A percentile compares a stretch with the other conserved stretches of the same genome.
These are phyloP conservation scores for Oasisia sp. DNA, from an alignment of 2,888 invertebrate species.

Conservation along the genomic window DNA sequence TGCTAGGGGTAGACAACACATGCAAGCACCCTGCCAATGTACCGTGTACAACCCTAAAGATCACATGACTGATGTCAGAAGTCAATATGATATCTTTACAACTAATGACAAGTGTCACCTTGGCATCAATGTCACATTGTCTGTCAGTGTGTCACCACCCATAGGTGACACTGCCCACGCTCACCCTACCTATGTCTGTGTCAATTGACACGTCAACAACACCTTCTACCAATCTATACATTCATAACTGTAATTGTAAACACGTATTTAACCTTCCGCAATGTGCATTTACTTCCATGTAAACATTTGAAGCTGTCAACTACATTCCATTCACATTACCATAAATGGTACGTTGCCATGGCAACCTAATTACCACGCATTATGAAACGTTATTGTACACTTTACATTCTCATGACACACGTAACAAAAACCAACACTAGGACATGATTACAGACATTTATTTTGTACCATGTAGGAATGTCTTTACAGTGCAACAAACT, in stretches of 20 bases:
- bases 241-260: constrained; percentile 1
- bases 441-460: constrained; percentile 12
- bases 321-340: background rate
- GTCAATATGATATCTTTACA: background rate
- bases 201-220: background rate
- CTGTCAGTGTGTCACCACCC: background rate
- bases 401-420: background rate
- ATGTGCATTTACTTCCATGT: background rate
- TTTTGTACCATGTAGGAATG: constrained; percentile 17
- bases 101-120: background rate
- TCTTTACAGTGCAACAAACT: background rate
- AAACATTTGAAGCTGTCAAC: background rate
- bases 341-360: background rate
- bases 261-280: background rate
- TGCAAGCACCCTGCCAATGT: too few relatives aligned
- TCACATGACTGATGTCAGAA: too few relatives aligned
- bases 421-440: background rate
- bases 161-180: background rate
- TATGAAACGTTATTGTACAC: background rate
- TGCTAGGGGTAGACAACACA: too few relatives aligned
- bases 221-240: background rate
- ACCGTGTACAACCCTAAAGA: too few relatives aligned
- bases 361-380: background rate
- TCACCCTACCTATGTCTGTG: background rate
- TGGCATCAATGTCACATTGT: background rate